phyloP scores from a whole-genome alignment of 1,140 invertebrate species.

The Achatina immaculata region DNA sequence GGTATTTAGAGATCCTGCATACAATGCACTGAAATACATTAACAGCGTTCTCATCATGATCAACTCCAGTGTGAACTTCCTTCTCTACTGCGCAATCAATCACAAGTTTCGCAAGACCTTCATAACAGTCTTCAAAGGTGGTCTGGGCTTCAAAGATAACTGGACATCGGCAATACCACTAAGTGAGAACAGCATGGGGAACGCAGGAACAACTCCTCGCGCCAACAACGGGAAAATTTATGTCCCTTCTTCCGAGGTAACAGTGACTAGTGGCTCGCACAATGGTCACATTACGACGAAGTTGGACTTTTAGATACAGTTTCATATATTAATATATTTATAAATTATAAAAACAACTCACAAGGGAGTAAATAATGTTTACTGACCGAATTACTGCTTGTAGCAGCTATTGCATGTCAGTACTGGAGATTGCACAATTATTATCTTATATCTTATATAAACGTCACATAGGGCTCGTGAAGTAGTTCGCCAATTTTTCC shows the following conservation, averaged over 20 bases:
- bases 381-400: too few species aligned
- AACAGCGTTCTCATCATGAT: slow-evolving; percentile 91
- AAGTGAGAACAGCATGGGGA: slow-evolving; percentile 41
- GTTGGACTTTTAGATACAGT: not conserved
- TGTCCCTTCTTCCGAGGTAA: slow-evolving; percentile 8
- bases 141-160: slow-evolving; percentile 35
- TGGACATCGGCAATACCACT: slow-evolving; percentile 42
- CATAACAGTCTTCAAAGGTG: slow-evolving; percentile 33
- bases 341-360: too few species aligned
- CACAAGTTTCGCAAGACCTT: slow-evolving; percentile 84
- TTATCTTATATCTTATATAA: too few species aligned
- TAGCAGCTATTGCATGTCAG: too few species aligned
- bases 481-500: too few species aligned
- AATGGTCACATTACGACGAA: not conserved
- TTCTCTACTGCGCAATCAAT: slow-evolving; percentile 96
- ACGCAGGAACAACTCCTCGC: not conserved
- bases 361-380: too few species aligned
- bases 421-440: too few species aligned
- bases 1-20: slow-evolving; percentile 40
- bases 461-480: too few species aligned
- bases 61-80: slow-evolving; percentile 95
- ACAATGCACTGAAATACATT: slow-evolving; percentile 44
- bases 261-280: not conserved
- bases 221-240: slow-evolving; percentile 32
- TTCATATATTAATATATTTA: too few species aligned